These are phyloP conservation scores for Gasterosteus nipponicus DNA, from an alignment of 2,113 vertebrate genomes.

Conservation along the genomic window DNA sequence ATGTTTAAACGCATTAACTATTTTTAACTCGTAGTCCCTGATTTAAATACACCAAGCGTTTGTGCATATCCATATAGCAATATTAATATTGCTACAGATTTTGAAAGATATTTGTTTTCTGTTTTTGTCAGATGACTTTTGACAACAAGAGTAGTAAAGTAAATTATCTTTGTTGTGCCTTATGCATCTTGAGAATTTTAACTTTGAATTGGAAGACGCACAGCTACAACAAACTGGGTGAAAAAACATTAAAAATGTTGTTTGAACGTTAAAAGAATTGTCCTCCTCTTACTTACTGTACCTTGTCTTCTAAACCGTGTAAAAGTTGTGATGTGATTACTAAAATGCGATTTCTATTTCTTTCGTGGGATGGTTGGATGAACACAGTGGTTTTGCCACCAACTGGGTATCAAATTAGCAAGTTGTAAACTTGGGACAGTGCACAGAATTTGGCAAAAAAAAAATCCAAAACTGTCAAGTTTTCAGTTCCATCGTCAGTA, in stretches of 20 bases:
- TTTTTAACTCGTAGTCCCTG: not conserved
- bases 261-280: not conserved
- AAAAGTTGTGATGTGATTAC: too few relatives aligned
- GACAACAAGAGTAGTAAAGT: too few relatives aligned
- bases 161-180: not conserved
- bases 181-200: not conserved
- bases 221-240: not conserved
- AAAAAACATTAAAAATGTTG: not conserved
- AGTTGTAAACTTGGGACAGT: conserved; percentile 29
- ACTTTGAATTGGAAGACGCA: not conserved
- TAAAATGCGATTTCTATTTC: not conserved
- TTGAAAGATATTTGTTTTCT: not conserved
- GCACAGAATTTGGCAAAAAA: conserved; percentile 2
- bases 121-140: not conserved
- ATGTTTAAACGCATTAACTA: not conserved
- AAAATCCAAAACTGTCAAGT: not conserved
- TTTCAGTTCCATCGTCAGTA: conserved; percentile 31
- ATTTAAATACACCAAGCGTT: conserved; percentile 11
- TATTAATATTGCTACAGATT: not conserved
- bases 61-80: not conserved
- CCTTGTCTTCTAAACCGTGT: too few relatives aligned
- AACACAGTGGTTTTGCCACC: conserved; percentile 6
- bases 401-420: not conserved
- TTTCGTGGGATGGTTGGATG: not conserved
- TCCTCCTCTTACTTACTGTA: too few relatives aligned